Evolutionary conservation across 2,888 invertebrate genomes (phyloP), one percentile per base, ranked within the genome.

Genomic region (Callimorpha dominula): DNA sequence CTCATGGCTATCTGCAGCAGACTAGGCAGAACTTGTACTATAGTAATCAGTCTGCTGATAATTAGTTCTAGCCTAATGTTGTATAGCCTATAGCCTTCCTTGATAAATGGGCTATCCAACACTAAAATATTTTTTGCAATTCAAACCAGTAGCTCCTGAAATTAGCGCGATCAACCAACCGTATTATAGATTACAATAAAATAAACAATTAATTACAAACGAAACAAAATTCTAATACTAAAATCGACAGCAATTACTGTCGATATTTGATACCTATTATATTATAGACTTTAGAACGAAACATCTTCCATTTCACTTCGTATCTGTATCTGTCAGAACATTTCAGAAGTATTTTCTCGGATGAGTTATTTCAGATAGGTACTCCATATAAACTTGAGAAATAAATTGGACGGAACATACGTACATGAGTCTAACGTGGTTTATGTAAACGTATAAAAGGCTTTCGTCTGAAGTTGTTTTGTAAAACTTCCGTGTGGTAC

Each of bases 261-360:
- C 57, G 57, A 57, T 57, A 57, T 57, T 57, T 57, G 57, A 57
- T 57, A 57, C n/a, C n/a, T n/a, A n/a, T n/a, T n/a, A n/a, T n/a
- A n/a, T n/a, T n/a, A n/a, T 57, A 20, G 20, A 20, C 57, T 11
- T 57, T 11, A 54, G 17, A 4, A 11, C 20, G 11, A 20, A 54
- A 11, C 57, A 57, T 42, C n/a, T 54, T 46, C 46, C 42, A 42
- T 67, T 40, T 67, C 42, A 50, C 7, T 65, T 17, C 12, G 31
- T 50, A n/a, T 54, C 67, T 42, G 42, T 67, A n/a, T n/a, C n/a
- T n/a, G n/a, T n/a, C 67, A 67, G 54, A 50, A 67, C 54, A 43
- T 54, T 67, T 12, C n/a, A 42, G 40, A n/a, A 54, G 42, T 67
- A 54, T 67, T 67, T 57, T n/a, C 42, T n/a, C 4, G 11, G 42